phyloP scores from a whole-genome alignment of 2,888 invertebrate species.

The Acrobeloides nanus region DNA sequence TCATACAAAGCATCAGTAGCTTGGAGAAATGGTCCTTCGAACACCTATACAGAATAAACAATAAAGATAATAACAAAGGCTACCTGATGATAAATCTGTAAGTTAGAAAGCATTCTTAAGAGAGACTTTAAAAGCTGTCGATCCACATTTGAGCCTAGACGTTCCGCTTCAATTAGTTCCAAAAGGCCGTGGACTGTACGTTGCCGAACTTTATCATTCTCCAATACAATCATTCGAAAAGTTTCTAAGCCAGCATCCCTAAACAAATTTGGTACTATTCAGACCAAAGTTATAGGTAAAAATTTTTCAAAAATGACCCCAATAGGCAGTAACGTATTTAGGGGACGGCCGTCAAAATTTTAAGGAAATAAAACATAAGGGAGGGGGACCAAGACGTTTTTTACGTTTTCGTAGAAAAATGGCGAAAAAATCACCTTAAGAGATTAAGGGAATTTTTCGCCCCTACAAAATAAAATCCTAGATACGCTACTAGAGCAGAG shows the following conservation, averaged over 20 bases:
- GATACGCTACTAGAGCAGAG: too few relatives aligned
- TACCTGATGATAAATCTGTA: slow-evolving; percentile 63
- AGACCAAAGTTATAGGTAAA: slow-evolving; percentile 1
- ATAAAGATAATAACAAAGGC: slow-evolving; percentile 18
- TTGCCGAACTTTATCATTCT: slow-evolving; percentile 62
- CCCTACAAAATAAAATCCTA: too few relatives aligned
- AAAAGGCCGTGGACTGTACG: slow-evolving; percentile 86
- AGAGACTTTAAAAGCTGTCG: slow-evolving; percentile 84
- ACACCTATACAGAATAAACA: slow-evolving; percentile 47
- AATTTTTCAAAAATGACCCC: too few relatives aligned
- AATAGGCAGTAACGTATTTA: too few relatives aligned
- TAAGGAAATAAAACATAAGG: too few relatives aligned
- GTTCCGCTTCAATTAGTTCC: slow-evolving; percentile 82
- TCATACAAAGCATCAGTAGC: slow-evolving; percentile 88
- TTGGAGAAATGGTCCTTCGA: slow-evolving; percentile 68
- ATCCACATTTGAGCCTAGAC: slow-evolving; percentile 78
- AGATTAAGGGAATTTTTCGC: too few relatives aligned
- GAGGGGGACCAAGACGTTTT: too few relatives aligned
- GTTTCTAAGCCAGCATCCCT: slow-evolving; percentile 35
- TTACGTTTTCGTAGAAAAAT: too few relatives aligned
- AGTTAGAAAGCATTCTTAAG: slow-evolving; percentile 86
- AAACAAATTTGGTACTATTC: slow-evolving; percentile 4
- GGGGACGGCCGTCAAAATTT: too few relatives aligned
- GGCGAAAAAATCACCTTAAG: too few relatives aligned
- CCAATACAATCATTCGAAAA: slow-evolving; percentile 66